Evolutionary conservation across 1,140 invertebrate species (phyloP), one percentile per base, ranked within the genome.

Genomic region (Zaprionus taronus): DNA sequence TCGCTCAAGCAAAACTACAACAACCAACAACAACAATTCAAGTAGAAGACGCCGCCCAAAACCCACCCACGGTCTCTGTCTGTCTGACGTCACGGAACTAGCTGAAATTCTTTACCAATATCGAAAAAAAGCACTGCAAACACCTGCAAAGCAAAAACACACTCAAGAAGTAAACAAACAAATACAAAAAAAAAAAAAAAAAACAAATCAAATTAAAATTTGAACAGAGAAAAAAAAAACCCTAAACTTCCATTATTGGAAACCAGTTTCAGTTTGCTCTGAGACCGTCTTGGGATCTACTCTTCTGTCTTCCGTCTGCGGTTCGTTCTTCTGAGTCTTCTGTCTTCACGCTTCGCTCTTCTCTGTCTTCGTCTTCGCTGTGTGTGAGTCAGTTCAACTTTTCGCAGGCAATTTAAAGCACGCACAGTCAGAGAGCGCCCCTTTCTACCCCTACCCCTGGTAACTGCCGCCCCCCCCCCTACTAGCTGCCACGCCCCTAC

Each of bases 1-100:
- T 65, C 62, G 62, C 49, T 65, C 62, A 65, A 65, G 62, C 62
- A 65, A 65, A 55, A 65, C 62, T 65, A 63, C 44, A 63, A 63
- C 62, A 36, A 55, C 17, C n/a, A 44, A 44, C 38, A n/a, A 41
- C 38, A 14, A 41, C 38, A 41, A 41, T 15, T n/a, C n/a, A 41
- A 15, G 47, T 51, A 51, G n/a, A 51, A 51, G 47, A 51, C 47
- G 20, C 47, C 47, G 47, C 47, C 47, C 47, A 51, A 51, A 51
- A 51, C 20, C 47, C 47, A 51, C 51, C 49, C 20, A 26, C 47
- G 28, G n/a, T 47, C 6, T 34, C 9, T n/a, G 41, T 34, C 31
- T n/a, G 41, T 17, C 64, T 66, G 64, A 66, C 64, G 64, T 66
- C 64, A 66, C 64, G 22, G 22, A 65, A 65, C 62, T 55, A 34